A percentile compares a stretch with the other conserved stretches of the same genome.
Evolutionary conservation across 2,113 vertebrate species (phyloP).

Genomic region (Mesitornis unicolor): DNA sequence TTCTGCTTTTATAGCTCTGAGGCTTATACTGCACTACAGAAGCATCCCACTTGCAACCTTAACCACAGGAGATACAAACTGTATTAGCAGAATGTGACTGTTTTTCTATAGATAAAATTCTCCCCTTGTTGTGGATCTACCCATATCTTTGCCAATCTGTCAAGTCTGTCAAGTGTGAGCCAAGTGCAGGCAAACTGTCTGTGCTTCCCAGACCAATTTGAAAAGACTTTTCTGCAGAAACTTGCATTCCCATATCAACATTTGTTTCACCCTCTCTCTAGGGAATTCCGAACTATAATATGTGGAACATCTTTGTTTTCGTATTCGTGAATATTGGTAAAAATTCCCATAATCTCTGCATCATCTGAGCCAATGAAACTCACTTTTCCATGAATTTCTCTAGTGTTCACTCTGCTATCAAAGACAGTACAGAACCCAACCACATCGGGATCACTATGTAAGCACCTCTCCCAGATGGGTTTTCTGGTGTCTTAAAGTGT

Average conservation of each 20-base stretch:
- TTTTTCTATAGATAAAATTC: not conserved
- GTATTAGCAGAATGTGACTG: not conserved
- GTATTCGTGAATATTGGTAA: not conserved
- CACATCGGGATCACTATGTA: not conserved
- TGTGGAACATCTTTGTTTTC: not conserved
- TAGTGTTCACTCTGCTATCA: not conserved
- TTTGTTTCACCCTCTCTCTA: not conserved
- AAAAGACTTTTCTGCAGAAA: not conserved
- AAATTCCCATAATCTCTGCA: not conserved
- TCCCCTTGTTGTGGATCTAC: not conserved
- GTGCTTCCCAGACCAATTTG: not conserved
- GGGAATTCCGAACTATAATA: not conserved
- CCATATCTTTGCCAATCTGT: not conserved
- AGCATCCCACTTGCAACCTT: not conserved
- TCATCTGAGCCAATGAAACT: not conserved
- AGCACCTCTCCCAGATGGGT: not conserved
- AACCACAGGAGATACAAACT: not conserved
- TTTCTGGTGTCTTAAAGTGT: not conserved
- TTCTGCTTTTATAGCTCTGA: not conserved
- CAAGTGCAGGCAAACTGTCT: not conserved
- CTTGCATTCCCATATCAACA: not conserved
- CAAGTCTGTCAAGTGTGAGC: slow-evolving; percentile 1
- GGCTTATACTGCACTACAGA: not conserved
- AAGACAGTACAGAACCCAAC: not conserved
- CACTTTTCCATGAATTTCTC: not conserved